Evolutionary conservation across 2,113 vertebrate species (phyloP).

Genomic region (Chionis minor): DNA sequence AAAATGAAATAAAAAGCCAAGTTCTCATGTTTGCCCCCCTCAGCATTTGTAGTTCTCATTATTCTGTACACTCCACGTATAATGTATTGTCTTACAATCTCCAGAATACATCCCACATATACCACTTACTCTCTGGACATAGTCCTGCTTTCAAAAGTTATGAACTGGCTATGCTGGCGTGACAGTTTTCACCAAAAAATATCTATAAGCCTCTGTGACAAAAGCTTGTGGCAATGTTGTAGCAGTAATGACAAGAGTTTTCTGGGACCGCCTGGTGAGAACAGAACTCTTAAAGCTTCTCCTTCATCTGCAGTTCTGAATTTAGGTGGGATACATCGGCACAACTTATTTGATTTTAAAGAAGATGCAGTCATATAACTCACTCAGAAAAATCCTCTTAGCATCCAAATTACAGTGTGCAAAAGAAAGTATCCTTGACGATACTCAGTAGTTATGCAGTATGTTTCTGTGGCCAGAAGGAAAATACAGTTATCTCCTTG

Average conservation of each 20-base stretch:
- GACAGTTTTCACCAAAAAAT: neutral
- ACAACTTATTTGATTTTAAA: neutral
- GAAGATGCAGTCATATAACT: neutral
- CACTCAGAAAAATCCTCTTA: neutral
- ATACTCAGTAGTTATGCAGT: neutral
- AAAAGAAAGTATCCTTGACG: neutral
- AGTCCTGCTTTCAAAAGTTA: neutral
- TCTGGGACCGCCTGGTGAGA: neutral
- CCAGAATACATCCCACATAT: neutral
- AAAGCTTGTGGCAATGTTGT: neutral
- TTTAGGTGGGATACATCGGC: neutral
- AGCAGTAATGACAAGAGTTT: neutral
- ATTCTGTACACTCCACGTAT: neutral
- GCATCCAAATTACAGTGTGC: neutral
- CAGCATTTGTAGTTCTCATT: neutral
- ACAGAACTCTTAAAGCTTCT: neutral
- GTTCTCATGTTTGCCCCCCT: neutral
- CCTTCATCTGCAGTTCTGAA: neutral
- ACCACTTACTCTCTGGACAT: neutral
- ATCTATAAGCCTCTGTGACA: neutral
- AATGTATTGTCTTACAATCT: neutral
- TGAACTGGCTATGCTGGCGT: neutral
- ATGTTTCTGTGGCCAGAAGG: neutral
- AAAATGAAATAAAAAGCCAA: neutral
- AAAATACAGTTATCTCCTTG: neutral